Evolutionary conservation across 2,113 vertebrate genomes (phyloP).

Genomic region (Thinocorus orbignyianus): DNA sequence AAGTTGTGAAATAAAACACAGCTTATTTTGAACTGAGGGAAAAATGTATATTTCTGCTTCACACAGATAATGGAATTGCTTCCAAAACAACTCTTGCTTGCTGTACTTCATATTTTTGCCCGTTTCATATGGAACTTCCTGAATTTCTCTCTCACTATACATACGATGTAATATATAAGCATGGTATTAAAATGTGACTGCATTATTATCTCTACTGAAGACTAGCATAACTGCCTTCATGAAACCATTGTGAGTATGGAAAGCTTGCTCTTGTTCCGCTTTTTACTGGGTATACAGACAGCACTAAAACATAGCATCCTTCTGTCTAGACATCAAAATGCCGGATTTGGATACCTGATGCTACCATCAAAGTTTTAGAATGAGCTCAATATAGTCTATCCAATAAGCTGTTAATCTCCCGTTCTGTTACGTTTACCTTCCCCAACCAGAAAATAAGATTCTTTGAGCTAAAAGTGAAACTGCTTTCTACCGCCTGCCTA

Average conservation of each 20-base stretch:
- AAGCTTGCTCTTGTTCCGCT: background rate
- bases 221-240: background rate
- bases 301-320: background rate
- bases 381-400: background rate
- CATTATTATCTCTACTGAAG: background rate
- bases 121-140: background rate
- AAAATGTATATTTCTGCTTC: background rate
- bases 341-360: background rate
- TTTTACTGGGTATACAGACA: background rate
- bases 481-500: background rate
- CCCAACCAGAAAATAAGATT: background rate
- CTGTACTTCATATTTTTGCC: background rate
- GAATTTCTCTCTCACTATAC: background rate
- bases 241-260: background rate
- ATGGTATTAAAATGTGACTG: background rate
- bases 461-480: background rate
- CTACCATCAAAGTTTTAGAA: background rate
- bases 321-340: constrained; percentile 14
- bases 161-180: background rate
- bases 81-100: background rate
- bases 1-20: constrained; percentile 6
- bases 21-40: background rate
- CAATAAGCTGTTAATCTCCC: background rate
- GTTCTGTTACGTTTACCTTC: background rate
- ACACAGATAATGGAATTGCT: background rate